Percentiles rank a stretch among this genome's conserved stretches.
phyloP scores from a whole-genome alignment of 2,797 vertebrate genomes.

The Threskiornis aethiopicus region DNA sequence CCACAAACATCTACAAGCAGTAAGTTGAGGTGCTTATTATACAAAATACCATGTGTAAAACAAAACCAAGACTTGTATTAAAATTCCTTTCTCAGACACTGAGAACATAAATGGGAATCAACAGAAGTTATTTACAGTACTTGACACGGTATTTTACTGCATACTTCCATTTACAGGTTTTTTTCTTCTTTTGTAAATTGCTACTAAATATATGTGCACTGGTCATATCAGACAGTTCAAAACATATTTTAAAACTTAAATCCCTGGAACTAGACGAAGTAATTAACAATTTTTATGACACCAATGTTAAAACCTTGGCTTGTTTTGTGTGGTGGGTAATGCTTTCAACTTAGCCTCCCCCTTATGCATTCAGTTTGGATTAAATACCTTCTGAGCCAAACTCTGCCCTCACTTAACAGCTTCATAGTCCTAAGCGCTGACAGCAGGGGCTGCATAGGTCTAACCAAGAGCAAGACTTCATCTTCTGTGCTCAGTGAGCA shows the following conservation, averaged over 20 bases:
- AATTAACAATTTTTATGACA: background rate
- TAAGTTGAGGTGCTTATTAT: background rate
- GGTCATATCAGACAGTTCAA: background rate
- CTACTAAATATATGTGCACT: background rate
- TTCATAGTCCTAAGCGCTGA: background rate
- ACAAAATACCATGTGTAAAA: background rate
- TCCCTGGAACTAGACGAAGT: background rate
- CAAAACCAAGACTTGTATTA: background rate
- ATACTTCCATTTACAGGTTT: background rate
- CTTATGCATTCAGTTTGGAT: background rate
- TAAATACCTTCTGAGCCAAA: background rate
- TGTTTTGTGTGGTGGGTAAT: background rate
- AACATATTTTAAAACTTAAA: background rate
- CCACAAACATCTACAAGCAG: background rate
- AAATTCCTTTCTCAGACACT: conserved; percentile 10
- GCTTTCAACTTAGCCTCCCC: background rate
- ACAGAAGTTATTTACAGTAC: background rate
- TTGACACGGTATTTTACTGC: background rate
- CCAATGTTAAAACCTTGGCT: background rate
- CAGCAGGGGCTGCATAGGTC: background rate
- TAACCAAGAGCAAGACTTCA: background rate
- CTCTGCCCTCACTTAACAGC: background rate
- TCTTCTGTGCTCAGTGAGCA: background rate
- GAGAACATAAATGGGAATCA: background rate
- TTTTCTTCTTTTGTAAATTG: background rate